phyloP scores from a whole-genome alignment of 1,140 invertebrate species.

The Araneus ventricosus region DNA sequence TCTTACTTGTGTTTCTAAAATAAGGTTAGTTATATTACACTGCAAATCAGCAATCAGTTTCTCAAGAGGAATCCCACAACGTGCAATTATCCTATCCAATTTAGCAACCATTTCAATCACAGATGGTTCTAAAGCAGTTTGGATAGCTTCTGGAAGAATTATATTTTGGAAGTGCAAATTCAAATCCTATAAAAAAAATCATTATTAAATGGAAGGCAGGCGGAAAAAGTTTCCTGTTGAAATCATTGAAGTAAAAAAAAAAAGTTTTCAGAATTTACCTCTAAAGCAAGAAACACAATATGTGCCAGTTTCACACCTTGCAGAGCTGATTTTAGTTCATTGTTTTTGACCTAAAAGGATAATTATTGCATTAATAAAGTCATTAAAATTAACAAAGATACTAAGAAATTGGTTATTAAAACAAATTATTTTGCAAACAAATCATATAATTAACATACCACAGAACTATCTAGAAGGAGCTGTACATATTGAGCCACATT shows the following conservation, averaged over 20 bases:
- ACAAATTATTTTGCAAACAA: not conserved
- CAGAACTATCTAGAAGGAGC: constrained; percentile 78
- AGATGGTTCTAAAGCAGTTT: constrained; percentile 87
- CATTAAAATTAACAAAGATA: not conserved
- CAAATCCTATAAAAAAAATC: constrained; percentile 82
- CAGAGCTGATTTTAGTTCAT: constrained; percentile 70
- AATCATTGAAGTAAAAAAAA: constrained; percentile 4
- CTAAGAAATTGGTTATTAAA: not conserved
- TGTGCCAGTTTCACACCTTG: constrained; percentile 77
- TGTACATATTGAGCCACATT: constrained; percentile 79
- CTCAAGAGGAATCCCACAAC: constrained; percentile 82
- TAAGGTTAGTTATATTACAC: constrained; percentile 86
- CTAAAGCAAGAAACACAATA: constrained; percentile 78
- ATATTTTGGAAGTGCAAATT: constrained; percentile 91
- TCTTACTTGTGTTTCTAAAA: constrained; percentile 90
- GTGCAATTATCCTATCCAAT: constrained; percentile 86
- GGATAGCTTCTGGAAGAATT: constrained; percentile 89
- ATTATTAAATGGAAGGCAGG: not conserved
- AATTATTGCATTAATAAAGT: not conserved
- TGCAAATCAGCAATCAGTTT: constrained; percentile 87
- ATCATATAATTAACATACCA: constrained; percentile 75
- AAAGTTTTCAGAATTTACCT: constrained; percentile 17
- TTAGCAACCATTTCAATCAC: constrained; percentile 86
- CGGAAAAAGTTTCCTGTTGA: not conserved
- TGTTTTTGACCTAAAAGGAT: constrained; percentile 54